Conservation (phyloP, 2,113 vertebrate genomes). For the Pseudonaja textilis region DNA sequence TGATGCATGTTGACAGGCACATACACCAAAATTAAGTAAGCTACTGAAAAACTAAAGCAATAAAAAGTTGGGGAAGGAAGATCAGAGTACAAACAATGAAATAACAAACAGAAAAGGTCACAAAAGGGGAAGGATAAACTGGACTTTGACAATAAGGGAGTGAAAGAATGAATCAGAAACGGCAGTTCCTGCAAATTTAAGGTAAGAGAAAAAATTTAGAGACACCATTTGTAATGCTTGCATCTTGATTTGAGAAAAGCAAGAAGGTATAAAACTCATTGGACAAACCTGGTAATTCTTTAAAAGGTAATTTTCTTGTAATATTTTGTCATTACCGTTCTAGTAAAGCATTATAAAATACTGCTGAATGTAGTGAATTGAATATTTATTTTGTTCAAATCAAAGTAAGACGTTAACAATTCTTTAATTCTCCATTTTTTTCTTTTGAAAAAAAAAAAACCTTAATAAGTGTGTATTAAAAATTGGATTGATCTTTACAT, state of each 20-base stretch:
- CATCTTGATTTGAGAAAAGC: not conserved
- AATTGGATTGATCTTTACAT: constrained; percentile 56
- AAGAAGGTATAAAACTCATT: not conserved
- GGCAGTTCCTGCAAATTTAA: not conserved
- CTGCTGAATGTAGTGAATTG: not conserved
- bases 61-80: not conserved
- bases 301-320: not conserved
- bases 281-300: not conserved
- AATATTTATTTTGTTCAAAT: not conserved
- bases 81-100: not conserved
- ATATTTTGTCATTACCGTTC: not conserved
- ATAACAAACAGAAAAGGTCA: not conserved
- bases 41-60: not conserved
- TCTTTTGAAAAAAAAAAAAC: not conserved
- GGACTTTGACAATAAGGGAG: not conserved
- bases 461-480: constrained; percentile 34
- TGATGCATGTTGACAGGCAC: not conserved
- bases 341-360: not conserved
- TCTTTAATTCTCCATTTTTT: not conserved
- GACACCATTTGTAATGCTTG: not conserved
- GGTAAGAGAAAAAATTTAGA: not conserved
- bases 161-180: not conserved
- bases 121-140: not conserved
- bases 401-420: not conserved
- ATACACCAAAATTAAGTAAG: not conserved